A percentile compares a stretch with the other conserved stretches of the same genome.
phyloP scores from a whole-genome alignment of 2,888 invertebrate genomes.

The Leptopterna dolabrata region DNA sequence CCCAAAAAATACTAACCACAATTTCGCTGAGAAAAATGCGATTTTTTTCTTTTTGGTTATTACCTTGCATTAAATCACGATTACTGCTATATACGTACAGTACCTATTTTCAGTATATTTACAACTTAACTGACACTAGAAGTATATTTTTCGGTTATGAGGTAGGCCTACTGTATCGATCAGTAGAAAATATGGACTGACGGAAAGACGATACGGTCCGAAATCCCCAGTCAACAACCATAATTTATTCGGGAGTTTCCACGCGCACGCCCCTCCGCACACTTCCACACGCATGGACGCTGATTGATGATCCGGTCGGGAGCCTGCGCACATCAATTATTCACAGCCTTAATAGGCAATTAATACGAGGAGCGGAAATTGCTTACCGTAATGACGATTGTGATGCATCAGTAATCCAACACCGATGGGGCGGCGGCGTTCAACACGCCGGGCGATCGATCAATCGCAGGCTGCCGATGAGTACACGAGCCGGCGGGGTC shows the following conservation, averaged over 20 bases:
- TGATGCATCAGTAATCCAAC: conserved; percentile 25
- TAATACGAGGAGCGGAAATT: conserved; percentile 16
- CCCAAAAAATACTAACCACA: too few relatives aligned
- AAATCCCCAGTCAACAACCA: neutral
- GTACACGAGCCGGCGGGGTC: too few relatives aligned
- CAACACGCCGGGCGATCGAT: neutral
- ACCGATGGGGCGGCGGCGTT: neutral
- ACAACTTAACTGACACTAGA: too few relatives aligned
- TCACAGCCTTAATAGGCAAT: conserved; percentile 13
- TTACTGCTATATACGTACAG: too few relatives aligned
- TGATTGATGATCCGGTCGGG: neutral
- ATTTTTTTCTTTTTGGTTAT: too few relatives aligned
- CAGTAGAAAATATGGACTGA: too few relatives aligned
- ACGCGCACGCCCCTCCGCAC: neutral
- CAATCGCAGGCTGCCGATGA: neutral
- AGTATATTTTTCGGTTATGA: too few relatives aligned
- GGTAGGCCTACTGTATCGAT: too few relatives aligned
- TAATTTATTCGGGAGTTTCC: neutral
- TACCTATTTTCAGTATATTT: too few relatives aligned
- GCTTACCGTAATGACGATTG: conserved; percentile 34
- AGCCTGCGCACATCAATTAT: neutral
- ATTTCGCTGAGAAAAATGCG: too few relatives aligned
- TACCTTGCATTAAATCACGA: too few relatives aligned
- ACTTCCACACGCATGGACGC: neutral
- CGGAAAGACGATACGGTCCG: neutral